Conservation (phyloP, 2,113 vertebrate species). For the Ceyx margarethae region DNA sequence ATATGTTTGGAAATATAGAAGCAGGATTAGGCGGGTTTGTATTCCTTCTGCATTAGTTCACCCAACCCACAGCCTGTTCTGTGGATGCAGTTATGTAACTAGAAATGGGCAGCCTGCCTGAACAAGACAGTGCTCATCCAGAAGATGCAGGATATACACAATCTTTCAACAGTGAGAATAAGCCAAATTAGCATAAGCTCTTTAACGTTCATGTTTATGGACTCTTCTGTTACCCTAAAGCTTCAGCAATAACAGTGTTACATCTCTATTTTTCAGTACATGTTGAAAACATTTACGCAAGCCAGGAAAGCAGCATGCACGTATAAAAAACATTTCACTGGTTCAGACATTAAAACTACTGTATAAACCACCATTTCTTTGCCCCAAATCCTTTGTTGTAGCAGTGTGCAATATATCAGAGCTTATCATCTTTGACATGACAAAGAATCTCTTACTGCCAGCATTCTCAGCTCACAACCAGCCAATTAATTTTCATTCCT, state of each 20-base stretch:
- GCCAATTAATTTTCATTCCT: constrained; percentile 29
- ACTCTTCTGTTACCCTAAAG: background rate
- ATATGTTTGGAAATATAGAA: background rate
- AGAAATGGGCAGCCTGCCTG: background rate
- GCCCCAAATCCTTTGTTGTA: background rate
- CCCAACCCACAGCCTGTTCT: background rate
- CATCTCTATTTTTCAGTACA: fast-evolving
- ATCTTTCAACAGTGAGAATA: background rate
- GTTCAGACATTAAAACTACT: background rate
- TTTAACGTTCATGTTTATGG: background rate
- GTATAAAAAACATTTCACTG: background rate
- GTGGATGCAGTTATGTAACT: background rate
- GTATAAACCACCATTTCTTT: background rate
- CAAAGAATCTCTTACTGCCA: constrained; percentile 33
- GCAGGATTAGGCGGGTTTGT: fast-evolving
- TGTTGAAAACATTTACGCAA: background rate
- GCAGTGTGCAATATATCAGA: constrained; percentile 3
- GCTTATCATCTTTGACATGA: background rate
- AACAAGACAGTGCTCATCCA: background rate
- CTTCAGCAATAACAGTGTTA: background rate
- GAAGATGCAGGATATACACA: background rate
- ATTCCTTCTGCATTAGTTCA: background rate
- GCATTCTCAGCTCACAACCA: constrained; percentile 12
- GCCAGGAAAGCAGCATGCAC: background rate
- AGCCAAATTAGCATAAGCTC: background rate